Conservation (phyloP, 2,113 vertebrate species). For the Hystrix brachyura region DNA sequence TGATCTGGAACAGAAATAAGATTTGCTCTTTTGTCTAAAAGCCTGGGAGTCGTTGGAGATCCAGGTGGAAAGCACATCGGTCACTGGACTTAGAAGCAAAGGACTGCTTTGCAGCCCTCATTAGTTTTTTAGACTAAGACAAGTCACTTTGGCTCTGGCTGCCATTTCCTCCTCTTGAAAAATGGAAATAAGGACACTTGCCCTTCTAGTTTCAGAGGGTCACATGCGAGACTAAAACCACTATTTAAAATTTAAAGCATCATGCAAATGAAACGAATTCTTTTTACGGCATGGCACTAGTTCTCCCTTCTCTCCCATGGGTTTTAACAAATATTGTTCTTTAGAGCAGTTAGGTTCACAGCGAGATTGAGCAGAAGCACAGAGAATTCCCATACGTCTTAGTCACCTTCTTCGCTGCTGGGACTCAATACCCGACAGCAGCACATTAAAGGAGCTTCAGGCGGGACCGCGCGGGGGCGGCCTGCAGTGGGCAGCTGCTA, state of each 20-base stretch:
- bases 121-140: not conserved
- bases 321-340: not conserved
- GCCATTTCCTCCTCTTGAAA: conserved; percentile 34
- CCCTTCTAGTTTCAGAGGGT: not conserved
- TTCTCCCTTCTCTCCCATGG: not conserved
- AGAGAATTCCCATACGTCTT: not conserved
- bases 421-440: not conserved
- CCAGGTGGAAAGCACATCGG: not conserved
- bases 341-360: not conserved
- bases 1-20: not conserved
- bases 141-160: not conserved
- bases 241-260: not conserved
- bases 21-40: not conserved
- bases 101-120: not conserved
- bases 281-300: not conserved
- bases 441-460: not conserved
- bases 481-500: too few relatives aligned
- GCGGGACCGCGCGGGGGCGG: too few relatives aligned
- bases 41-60: not conserved
- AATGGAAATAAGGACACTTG: conserved; percentile 7
- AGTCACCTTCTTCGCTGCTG: not conserved
- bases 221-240: not conserved
- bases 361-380: not conserved
- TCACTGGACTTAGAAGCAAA: not conserved
- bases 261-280: not conserved